These are phyloP conservation scores for Penaeus japonicus DNA, from an alignment of 1,140 invertebrate species.

Conservation along the genomic window DNA sequence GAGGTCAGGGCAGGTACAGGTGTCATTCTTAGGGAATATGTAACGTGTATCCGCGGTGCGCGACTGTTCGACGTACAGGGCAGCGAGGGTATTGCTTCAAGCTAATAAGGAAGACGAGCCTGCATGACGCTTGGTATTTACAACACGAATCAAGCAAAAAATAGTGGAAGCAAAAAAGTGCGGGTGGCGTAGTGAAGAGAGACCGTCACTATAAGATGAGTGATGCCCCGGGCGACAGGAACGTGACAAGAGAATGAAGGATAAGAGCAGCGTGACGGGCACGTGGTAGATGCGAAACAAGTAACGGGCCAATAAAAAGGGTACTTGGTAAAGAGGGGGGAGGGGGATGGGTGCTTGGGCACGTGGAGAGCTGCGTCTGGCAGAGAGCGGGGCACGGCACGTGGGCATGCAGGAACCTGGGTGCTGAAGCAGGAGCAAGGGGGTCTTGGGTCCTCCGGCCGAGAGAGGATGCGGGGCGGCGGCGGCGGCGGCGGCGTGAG, in stretches of 20 bases:
- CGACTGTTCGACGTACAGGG: too few relatives aligned
- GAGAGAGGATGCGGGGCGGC: constrained; percentile 21
- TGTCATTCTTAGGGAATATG: too few relatives aligned
- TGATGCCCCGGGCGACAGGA: neutral
- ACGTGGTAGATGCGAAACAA: neutral
- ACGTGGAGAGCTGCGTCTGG: neutral
- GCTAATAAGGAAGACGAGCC: too few relatives aligned
- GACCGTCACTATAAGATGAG: too few relatives aligned
- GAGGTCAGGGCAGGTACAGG: too few relatives aligned
- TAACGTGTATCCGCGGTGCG: too few relatives aligned
- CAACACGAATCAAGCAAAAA: too few relatives aligned
- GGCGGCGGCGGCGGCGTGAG: constrained; percentile 16
- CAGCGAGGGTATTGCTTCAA: too few relatives aligned
- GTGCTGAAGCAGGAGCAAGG: neutral
- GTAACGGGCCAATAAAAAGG: neutral
- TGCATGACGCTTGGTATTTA: too few relatives aligned
- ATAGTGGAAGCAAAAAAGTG: too few relatives aligned
- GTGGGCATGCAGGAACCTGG: neutral
- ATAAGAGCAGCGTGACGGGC: neutral
- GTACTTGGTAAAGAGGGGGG: neutral
- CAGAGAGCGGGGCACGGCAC: neutral
- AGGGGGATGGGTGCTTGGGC: neutral
- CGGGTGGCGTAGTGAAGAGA: too few relatives aligned
- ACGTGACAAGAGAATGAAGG: neutral
- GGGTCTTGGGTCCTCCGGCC: neutral